Conservation (phyloP, 2,888 invertebrate genomes). For the Heliconius sara region DNA sequence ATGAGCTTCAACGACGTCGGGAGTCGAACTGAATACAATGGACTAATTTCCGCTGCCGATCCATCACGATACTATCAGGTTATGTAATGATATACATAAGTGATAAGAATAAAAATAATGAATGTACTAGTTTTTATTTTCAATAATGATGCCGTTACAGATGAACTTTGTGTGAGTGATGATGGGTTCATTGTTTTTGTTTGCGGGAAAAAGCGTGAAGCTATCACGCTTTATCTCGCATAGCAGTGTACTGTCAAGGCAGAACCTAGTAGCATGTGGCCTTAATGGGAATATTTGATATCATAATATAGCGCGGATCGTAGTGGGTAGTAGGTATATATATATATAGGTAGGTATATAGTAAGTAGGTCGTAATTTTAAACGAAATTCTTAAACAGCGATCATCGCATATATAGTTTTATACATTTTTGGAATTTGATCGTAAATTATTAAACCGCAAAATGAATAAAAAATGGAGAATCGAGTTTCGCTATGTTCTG, state of each 20-base stretch:
- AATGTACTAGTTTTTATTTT: background rate
- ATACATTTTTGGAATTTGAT: no score
- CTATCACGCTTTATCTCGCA: background rate
- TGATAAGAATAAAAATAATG: slow-evolving; percentile 21
- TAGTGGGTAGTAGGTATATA: no score
- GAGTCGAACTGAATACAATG: slow-evolving; percentile 52
- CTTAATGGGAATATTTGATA: no score
- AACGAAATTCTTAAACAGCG: no score
- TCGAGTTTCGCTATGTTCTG: no score
- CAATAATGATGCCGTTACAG: background rate
- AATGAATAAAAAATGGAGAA: no score
- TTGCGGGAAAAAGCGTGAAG: slow-evolving; percentile 4
- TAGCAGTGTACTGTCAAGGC: no score
- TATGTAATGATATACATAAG: slow-evolving; percentile 42
- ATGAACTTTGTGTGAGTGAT: background rate
- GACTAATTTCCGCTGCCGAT: slow-evolving; percentile 51
- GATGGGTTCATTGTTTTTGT: background rate
- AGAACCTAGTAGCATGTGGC: background rate
- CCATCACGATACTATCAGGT: slow-evolving; percentile 44
- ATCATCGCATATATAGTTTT: no score
- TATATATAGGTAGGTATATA: no score
- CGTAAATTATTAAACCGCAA: no score
- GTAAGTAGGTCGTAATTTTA: no score
- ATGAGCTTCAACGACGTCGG: slow-evolving; percentile 46
- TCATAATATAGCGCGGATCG: no score